Percentiles rank a stretch among this genome's conserved stretches.
phyloP scores from a whole-genome alignment of 2,797 vertebrate species.

The Ibycter americanus region DNA sequence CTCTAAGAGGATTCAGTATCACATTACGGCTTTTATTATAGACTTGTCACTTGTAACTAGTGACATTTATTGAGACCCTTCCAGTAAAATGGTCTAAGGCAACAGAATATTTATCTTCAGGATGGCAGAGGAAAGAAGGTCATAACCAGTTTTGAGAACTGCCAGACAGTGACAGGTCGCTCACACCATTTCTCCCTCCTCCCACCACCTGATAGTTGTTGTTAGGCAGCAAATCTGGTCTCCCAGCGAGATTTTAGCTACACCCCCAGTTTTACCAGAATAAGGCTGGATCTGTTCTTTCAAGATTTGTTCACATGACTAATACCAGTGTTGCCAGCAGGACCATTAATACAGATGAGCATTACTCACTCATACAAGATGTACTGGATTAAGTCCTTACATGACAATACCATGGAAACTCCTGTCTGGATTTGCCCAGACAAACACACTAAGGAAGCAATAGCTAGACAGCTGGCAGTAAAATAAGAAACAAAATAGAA shows the following conservation, averaged over 20 bases:
- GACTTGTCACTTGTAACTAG: neutral
- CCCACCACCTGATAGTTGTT: neutral
- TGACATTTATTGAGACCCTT: neutral
- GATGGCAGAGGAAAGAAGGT: neutral
- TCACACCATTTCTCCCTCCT: neutral
- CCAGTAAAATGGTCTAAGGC: neutral
- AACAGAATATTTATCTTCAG: neutral
- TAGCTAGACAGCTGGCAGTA: neutral
- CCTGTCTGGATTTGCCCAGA: neutral
- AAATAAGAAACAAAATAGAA: neutral
- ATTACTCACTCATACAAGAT: neutral
- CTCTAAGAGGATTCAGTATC: neutral
- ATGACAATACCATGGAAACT: neutral
- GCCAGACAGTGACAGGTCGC: neutral
- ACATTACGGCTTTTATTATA: neutral
- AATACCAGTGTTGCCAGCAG: neutral
- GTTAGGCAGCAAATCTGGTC: neutral
- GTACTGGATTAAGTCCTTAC: neutral
- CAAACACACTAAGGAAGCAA: neutral
- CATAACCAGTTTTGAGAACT: neutral
- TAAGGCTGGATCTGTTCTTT: neutral
- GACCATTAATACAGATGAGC: neutral
- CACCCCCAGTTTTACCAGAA: neutral
- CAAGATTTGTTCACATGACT: neutral
- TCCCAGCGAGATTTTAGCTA: neutral